phyloP scores from a whole-genome alignment of 2,888 invertebrate species.

The Polymixis flavicincta region DNA sequence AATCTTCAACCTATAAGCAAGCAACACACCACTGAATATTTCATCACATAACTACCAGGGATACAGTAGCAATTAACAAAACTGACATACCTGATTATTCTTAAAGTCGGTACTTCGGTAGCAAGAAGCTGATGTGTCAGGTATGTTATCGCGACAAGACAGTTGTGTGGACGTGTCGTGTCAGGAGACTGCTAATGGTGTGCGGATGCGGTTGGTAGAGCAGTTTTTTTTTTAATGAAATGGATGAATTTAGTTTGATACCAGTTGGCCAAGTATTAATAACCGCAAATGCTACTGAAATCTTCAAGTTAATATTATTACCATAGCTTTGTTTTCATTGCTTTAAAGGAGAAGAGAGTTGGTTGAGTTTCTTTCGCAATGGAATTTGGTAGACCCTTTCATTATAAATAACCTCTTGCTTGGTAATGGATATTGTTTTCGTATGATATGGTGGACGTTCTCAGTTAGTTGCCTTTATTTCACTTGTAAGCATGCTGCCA shows the following conservation, averaged over 20 bases:
- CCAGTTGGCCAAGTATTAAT: background rate
- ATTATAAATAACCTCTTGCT: background rate
- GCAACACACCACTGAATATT: conserved; percentile 24
- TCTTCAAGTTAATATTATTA: background rate
- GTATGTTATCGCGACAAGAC: conserved; percentile 35
- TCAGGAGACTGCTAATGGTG: conserved; percentile 14
- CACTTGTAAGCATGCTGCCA: too few species aligned
- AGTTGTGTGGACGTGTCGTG: conserved; percentile 12
- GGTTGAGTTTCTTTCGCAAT: background rate
- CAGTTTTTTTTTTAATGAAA: background rate
- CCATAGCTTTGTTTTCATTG: background rate
- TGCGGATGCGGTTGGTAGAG: conserved; percentile 14
- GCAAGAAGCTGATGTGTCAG: conserved; percentile 43
- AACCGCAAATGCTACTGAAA: background rate
- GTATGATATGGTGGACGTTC: background rate
- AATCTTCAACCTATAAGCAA: conserved; percentile 15
- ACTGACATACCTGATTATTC: conserved; percentile 33
- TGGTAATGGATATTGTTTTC: background rate
- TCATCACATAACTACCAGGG: conserved; percentile 23
- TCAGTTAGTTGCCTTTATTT: background rate
- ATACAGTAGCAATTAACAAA: conserved; percentile 44
- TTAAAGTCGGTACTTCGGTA: conserved; percentile 26
- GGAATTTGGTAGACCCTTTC: background rate
- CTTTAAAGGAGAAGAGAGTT: background rate
- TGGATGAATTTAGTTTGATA: background rate